Percentiles rank a stretch among this genome's conserved stretches.
These are phyloP conservation scores for Anguilla anguilla DNA, from an alignment of 2,797 vertebrate species.

Conservation along the genomic window DNA sequence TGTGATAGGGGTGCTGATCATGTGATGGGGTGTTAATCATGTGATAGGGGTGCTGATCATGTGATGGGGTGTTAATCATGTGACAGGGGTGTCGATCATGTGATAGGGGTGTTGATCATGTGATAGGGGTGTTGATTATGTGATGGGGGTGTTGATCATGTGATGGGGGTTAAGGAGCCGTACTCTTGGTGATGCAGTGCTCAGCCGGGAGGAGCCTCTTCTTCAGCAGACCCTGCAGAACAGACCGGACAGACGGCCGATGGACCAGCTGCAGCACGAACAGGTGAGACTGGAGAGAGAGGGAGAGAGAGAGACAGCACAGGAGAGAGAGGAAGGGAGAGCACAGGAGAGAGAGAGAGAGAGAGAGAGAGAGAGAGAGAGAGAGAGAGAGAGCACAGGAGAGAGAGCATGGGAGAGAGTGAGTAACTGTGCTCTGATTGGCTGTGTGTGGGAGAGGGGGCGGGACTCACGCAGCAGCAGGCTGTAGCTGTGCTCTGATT, in stretches of 20 bases:
- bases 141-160: too few species aligned
- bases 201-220: constrained; percentile 96
- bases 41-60: too few species aligned
- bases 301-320: background rate
- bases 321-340: background rate
- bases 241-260: constrained; percentile 92
- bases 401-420: too few species aligned
- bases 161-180: background rate
- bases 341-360: background rate
- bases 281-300: constrained; percentile 87
- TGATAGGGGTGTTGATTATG: background rate
- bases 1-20: too few species aligned
- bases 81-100: background rate
- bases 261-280: constrained; percentile 98
- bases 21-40: too few species aligned
- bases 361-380: background rate
- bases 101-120: too few species aligned
- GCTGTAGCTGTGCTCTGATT: too few species aligned
- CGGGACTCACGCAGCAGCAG: too few species aligned
- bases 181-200: constrained; percentile 97
- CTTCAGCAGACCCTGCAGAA: constrained; percentile 95
- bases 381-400: background rate
- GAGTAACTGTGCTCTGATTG: too few species aligned
- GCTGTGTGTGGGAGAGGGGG: too few species aligned
- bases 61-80: background rate